These are phyloP conservation scores for Pyralis farinalis DNA, from an alignment of 2,888 invertebrate species.

Conservation along the genomic window DNA sequence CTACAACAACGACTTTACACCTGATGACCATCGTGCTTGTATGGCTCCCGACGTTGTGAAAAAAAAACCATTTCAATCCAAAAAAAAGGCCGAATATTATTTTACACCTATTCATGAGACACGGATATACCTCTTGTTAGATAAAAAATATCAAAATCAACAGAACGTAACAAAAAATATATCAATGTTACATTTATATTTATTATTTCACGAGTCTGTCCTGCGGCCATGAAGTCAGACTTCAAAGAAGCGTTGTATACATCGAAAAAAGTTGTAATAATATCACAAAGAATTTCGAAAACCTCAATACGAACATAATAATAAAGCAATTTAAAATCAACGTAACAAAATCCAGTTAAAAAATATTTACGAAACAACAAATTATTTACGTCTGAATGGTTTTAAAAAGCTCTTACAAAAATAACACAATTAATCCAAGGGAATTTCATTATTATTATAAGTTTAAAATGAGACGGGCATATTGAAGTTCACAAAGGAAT, in stretches of 20 bases:
- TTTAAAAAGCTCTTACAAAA: conserved; percentile 52
- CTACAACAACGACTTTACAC: no score
- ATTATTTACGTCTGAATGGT: conserved; percentile 47
- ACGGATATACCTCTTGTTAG: no score
- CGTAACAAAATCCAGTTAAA: conserved; percentile 23
- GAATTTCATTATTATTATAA: conserved; percentile 61
- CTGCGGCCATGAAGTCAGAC: neutral
- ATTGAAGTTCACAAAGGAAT: conserved; percentile 56
- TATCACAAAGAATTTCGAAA: neutral
- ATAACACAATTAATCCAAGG: conserved; percentile 64
- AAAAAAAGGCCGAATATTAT: no score
- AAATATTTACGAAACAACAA: conserved; percentile 52
- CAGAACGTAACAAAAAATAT: no score
- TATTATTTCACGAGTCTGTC: neutral
- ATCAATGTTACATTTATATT: no score
- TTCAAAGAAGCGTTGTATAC: neutral
- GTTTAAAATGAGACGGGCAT: conserved; percentile 53
- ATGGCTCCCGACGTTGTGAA: no score
- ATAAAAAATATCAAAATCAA: no score
- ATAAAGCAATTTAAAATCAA: conserved; percentile 22
- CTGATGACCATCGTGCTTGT: no score
- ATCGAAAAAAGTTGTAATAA: neutral
- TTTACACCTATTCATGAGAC: no score
- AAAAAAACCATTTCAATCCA: no score
- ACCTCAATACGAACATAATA: conserved; percentile 16